phyloP scores from a whole-genome alignment of 1,140 invertebrate genomes.

The Nebria ingens region DNA sequence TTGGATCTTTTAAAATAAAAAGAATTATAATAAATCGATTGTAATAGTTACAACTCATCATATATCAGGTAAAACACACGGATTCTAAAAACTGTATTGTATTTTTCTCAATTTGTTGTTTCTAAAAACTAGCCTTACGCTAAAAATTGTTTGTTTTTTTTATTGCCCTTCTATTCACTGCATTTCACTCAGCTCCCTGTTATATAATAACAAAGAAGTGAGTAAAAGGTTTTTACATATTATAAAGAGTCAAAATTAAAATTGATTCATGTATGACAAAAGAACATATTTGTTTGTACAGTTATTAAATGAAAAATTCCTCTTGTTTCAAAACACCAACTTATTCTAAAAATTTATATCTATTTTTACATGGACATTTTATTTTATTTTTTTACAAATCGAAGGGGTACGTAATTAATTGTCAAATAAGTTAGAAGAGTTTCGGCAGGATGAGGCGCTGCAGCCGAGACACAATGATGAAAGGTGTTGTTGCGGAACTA shows the following conservation, averaged over 20 bases:
- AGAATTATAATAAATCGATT: background rate
- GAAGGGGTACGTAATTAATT: conserved; percentile 26
- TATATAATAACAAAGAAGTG: conserved; percentile 19
- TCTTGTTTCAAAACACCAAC: conserved; percentile 18
- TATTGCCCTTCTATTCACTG: conserved; percentile 30
- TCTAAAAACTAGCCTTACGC: conserved; percentile 25
- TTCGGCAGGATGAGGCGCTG: conserved; percentile 15
- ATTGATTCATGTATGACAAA: too few species aligned
- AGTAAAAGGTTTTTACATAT: background rate
- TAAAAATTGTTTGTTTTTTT: conserved; percentile 21
- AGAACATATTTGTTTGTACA: conserved; percentile 16
- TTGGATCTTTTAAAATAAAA: background rate
- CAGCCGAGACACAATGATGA: background rate
- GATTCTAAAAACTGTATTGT: conserved; percentile 28
- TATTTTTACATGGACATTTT: conserved; percentile 37
- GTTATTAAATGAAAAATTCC: conserved; percentile 8
- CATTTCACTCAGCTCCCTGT: conserved; percentile 16
- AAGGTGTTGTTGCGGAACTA: background rate
- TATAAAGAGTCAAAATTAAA: background rate
- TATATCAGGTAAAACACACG: conserved; percentile 28
- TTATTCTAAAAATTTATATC: conserved; percentile 36
- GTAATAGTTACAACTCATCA: conserved; percentile 2
- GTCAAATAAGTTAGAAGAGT: conserved; percentile 20
- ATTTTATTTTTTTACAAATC: conserved; percentile 36
- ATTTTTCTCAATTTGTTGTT: too few species aligned